Evolutionary conservation across 2,888 invertebrate species (phyloP), one percentile per base, ranked within the genome.

Genomic region (Drosophila acutilabella): DNA sequence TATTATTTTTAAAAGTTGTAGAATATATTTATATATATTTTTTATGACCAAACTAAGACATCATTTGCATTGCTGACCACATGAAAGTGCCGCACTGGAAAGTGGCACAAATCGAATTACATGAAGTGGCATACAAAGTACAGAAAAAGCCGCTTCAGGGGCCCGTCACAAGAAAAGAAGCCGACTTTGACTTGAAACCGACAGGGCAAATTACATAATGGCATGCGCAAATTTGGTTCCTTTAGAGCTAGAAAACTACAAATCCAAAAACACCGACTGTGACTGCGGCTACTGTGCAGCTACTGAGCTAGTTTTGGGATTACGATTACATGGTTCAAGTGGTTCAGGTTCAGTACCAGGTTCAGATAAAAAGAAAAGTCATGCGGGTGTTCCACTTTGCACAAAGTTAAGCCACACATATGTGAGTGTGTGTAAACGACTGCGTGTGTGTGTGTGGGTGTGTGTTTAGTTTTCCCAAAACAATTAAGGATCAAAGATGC

Each of bases 161-260:
- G 5, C 30, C 4, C 64, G 58, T 52, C 45, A 70, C 36, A 26
- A 23, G 59, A 23, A 41, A 47, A 59, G 59, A 64, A 18, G 68
- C 77, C 77, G 71, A 30, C 48, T 18, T 44, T 40, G 18, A 44
- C 33, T 38, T n/a, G 30, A 30, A 30, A 30, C 20, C 51, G 65
- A 68, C 81, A 73, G 79, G 64, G 72, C 78, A 82, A 86, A 89
- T 90, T 90, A 89, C 86, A 89, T 89, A 89, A 89, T 89, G 74
- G 81, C 74, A 58, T 74, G 81, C 79, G 87, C 82, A 82, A 86
- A 86, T 71, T 64, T 60, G 54, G 23, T 45, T 50, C 41, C 57
- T 65, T 42, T 36, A 57, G 11, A 36, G 13, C 8, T 8, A 30
- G 30, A 30, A 30, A 30, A 8, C 8, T 8, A 36, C 13, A 36